Conservation (phyloP, 2,888 invertebrate genomes). For the Glyphotaelius pellucidus region DNA sequence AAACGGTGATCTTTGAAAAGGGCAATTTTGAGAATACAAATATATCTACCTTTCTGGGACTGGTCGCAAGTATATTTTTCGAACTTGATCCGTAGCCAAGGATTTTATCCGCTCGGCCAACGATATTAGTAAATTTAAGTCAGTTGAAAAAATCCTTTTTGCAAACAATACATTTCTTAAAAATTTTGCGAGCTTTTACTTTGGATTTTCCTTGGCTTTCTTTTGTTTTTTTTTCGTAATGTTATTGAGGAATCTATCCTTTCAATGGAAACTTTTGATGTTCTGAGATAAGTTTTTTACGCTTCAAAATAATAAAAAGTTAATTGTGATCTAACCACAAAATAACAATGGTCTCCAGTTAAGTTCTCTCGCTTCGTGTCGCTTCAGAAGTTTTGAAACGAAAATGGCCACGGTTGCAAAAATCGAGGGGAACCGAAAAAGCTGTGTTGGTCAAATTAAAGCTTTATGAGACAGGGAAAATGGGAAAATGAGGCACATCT, state of each 20-base stretch:
- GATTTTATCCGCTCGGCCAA: too few species aligned
- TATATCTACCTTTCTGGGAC: too few species aligned
- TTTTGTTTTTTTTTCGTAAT: not conserved
- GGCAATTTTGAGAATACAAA: too few species aligned
- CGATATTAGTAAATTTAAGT: too few species aligned
- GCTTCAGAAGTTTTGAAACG: not conserved
- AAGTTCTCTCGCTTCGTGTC: not conserved
- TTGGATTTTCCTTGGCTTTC: not conserved
- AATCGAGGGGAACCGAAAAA: slow-evolving; percentile 2
- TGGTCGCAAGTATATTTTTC: too few species aligned
- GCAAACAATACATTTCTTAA: not conserved
- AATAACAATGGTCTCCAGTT: not conserved
- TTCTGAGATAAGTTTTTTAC: not conserved
- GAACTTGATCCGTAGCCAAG: too few species aligned
- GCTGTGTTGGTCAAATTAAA: slow-evolving; percentile 2
- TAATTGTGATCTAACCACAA: not conserved
- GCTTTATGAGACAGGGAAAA: slow-evolving; percentile 2
- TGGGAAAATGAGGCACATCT: not conserved
- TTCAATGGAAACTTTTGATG: not conserved
- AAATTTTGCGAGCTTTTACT: not conserved
- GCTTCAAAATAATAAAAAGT: not conserved
- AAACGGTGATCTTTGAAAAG: too few species aligned
- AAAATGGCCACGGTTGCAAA: not conserved
- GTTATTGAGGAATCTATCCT: not conserved
- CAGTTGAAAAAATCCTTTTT: not conserved